Percentiles rank a stretch among this genome's conserved stretches.
Evolutionary conservation across 2,113 vertebrate species (phyloP).

Genomic region (Chionomys nivalis): DNA sequence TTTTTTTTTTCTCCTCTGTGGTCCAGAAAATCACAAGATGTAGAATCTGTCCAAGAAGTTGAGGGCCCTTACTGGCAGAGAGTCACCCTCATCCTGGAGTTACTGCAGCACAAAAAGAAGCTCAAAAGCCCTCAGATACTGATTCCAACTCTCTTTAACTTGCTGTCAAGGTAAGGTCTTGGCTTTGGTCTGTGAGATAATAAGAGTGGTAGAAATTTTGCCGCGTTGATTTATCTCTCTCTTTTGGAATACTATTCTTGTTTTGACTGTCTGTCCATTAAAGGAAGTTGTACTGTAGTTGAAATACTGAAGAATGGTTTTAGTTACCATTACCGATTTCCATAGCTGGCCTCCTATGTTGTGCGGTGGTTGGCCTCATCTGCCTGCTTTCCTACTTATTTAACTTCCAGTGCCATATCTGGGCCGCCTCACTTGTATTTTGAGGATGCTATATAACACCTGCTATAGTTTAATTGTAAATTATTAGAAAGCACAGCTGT

Average conservation of each 20-base stretch:
- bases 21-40: conserved; percentile 88
- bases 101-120: conserved; percentile 98
- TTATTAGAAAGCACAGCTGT: neutral
- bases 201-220: neutral
- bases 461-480: neutral
- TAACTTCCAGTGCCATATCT: neutral
- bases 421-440: neutral
- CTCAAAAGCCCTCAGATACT: conserved; percentile 89
- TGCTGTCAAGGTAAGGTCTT: conserved; percentile 91
- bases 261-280: neutral
- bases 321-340: neutral
- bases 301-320: neutral
- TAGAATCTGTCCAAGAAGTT: conserved; percentile 75
- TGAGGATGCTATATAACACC: neutral
- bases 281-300: neutral
- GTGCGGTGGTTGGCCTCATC: neutral
- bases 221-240: neutral
- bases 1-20: conserved; percentile 29
- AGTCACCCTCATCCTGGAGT: conserved; percentile 94
- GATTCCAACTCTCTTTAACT: conserved; percentile 92
- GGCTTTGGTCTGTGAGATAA: neutral
- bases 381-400: neutral
- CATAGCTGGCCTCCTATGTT: neutral
- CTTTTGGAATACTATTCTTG: neutral
- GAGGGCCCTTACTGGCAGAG: conserved; percentile 90